Base-by-base conservation (phyloP, 1,140 invertebrate species). In the Trichonephila inaurata region DNA sequence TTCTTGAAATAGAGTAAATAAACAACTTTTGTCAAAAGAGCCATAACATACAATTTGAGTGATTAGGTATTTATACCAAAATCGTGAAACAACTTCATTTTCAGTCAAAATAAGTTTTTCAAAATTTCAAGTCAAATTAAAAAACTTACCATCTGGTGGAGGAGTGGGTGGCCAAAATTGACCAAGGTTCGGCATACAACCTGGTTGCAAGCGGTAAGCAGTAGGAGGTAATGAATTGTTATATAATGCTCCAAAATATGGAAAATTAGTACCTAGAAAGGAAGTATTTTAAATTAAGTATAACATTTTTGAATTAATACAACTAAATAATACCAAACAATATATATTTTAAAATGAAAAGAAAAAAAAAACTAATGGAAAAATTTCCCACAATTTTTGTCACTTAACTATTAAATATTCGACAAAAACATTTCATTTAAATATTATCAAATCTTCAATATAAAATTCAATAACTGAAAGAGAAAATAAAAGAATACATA, bases 131-230 rank as follows among this genome's bases (percentile, higher is more conserved):
- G 5, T 10, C 21, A 72, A 28, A 33, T 33, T 21, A n/a, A 88
- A n/a, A 19, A 62, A 82, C 58, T 85, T 85, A 90, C 93, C 93
- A 90, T 94, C 93, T 12, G 93, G 93, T 2, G 93, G 93, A 12
- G 93, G 93, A 19, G 93, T 94, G 18, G 93, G 93, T 60, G 93
- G 93, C 93, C 93, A 94, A 62, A 94, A 94, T 21, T 94, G 93
- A 8, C 93, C 93, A 24, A 94, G 81, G 81, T 89, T 89, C 2
- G 93, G 58, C 93, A 94, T 94, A 60, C 93, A 94, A 3, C 93
- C 87, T 28, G 93, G 87, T 61, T 89, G 87, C 21, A 94, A 60
- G 12, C 88, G 69, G 40, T 94, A 94, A 66, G 93, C 72, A 58
- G 93, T 83, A 28, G 93, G 88, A 85, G 93, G 93, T 58, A 94